A percentile compares a stretch with the other conserved stretches of the same genome.
Conservation (phyloP, 2,888 invertebrate genomes). For the Ischnus inquisitorius region DNA sequence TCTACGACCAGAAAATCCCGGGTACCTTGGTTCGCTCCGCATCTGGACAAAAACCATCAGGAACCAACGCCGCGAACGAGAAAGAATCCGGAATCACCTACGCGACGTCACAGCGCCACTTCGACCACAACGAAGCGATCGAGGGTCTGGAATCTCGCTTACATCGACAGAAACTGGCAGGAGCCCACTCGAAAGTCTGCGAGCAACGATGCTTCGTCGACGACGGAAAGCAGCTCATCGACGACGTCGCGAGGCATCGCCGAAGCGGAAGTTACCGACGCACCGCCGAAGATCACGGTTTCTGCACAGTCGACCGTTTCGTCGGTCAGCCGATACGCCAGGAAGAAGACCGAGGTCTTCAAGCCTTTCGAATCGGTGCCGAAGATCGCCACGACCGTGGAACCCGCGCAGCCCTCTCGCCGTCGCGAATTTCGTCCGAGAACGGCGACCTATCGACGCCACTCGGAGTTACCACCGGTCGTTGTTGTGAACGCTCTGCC, state of each 20-base stretch:
- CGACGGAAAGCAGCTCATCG: slow-evolving; percentile 40
- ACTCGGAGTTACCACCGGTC: slow-evolving; percentile 76
- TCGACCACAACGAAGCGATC: slow-evolving; percentile 62
- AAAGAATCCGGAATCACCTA: slow-evolving; percentile 32
- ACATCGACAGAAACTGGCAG: slow-evolving; percentile 69
- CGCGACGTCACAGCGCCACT: slow-evolving; percentile 19
- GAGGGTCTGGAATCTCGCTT: slow-evolving; percentile 63
- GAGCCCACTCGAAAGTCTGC: slow-evolving; percentile 56
- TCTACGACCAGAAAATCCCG: slow-evolving; percentile 63
- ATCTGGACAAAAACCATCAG: slow-evolving; percentile 65
- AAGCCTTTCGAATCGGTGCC: slow-evolving; percentile 59
- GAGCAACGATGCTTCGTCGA: slow-evolving; percentile 41
- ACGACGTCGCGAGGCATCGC: slow-evolving; percentile 20
- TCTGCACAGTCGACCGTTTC: slow-evolving; percentile 17
- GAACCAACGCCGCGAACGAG: slow-evolving; percentile 46
- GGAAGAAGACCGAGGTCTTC: slow-evolving; percentile 71
- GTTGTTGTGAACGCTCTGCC: slow-evolving; percentile 59
- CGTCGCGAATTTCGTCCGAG: slow-evolving; percentile 79
- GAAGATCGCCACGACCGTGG: slow-evolving; percentile 54
- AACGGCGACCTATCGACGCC: slow-evolving; percentile 82
- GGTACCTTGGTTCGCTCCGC: slow-evolving; percentile 55
- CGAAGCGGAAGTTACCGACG: slow-evolving; percentile 49
- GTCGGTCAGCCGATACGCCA: slow-evolving; percentile 71
- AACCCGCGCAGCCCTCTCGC: slow-evolving; percentile 46
- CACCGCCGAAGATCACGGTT: slow-evolving; percentile 47